Evolutionary conservation across 1,140 invertebrate genomes (phyloP).

Genomic region (Lethocerus indicus): DNA sequence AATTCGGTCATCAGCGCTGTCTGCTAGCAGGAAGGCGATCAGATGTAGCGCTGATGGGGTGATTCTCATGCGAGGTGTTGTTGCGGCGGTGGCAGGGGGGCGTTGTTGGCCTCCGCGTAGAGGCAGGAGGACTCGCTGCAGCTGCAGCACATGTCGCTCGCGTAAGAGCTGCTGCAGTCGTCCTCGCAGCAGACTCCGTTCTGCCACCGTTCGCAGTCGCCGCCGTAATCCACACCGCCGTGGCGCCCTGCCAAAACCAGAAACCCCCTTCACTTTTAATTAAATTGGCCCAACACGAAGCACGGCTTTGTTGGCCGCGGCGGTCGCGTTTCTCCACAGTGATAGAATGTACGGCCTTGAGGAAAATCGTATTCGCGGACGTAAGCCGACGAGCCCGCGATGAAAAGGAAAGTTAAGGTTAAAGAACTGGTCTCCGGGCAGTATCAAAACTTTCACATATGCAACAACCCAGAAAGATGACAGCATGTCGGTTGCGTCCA

Average conservation of each 20-base stretch:
- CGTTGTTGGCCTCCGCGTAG: too few relatives aligned
- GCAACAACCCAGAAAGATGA: too few relatives aligned
- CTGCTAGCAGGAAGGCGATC: too few relatives aligned
- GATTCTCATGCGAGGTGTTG: too few relatives aligned
- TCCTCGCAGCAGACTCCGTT: slow-evolving; percentile 13
- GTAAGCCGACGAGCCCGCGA: neutral
- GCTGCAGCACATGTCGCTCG: slow-evolving; percentile 20
- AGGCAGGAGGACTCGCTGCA: slow-evolving; percentile 21
- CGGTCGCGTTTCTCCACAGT: too few relatives aligned
- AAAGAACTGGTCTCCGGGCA: too few relatives aligned
- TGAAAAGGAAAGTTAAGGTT: neutral
- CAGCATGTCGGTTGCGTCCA: too few relatives aligned
- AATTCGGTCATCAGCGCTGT: too few relatives aligned
- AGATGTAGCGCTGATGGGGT: too few relatives aligned
- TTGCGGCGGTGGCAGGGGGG: too few relatives aligned
- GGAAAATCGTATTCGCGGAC: neutral
- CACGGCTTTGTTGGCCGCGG: neutral
- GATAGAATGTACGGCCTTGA: too few relatives aligned
- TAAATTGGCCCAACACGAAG: neutral
- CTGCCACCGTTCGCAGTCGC: slow-evolving; percentile 9
- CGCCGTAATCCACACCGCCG: neutral
- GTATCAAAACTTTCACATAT: too few relatives aligned
- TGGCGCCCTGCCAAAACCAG: neutral
- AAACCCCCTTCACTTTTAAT: neutral
- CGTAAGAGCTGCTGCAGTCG: slow-evolving; percentile 11